Base-by-base conservation (phyloP, 2,797 vertebrate genomes). In the Gastrophryne carolinensis region DNA sequence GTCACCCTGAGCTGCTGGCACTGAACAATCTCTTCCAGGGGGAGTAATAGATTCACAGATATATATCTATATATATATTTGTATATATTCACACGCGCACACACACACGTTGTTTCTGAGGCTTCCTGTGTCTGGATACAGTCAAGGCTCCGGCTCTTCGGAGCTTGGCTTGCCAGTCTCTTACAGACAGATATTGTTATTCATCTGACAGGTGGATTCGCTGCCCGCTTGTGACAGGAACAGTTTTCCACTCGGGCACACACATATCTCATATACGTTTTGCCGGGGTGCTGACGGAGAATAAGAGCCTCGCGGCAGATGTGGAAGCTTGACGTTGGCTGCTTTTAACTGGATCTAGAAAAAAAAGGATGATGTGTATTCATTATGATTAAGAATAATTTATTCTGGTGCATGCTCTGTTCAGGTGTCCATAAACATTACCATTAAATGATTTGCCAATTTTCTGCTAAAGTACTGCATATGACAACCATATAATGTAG, bases 151-250 rank as follows among this genome's bases (percentile, higher is more conserved):
- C 58, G 39, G 27, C 52, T 86, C 89, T 81, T 29, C 72, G 17
- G 26, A 32, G 63, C 86, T 68, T 86, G 87, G 86, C 30, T 81
- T 53, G 44, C 80, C 81, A 73, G 81, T 79, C 81, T 88, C 68
- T 94, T 94, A 99, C 87, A 97, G 93, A 93, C 97, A 99, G 91
- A 98, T 87, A n/a, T 88, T 97, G 87, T 92, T 94, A 89, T 93
- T 96, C 90, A 97, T 95, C 90, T 97, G 96, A 90, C 97, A 99
- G 85, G 97, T 98, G 77, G 97, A 97, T 64, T 92, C 93, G 26
- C 89, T 86, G 81, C 95, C 97, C 67, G 97, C 96, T 91, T 95
- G 95, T 35, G 97, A 97, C 84, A 99, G 90, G 91, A 98, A 99
- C 68, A 99, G 84, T 83, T 93, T 92, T 80, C 97, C 97, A 0